phyloP scores from a whole-genome alignment of 2,888 invertebrate genomes.

The Allacma fusca region DNA sequence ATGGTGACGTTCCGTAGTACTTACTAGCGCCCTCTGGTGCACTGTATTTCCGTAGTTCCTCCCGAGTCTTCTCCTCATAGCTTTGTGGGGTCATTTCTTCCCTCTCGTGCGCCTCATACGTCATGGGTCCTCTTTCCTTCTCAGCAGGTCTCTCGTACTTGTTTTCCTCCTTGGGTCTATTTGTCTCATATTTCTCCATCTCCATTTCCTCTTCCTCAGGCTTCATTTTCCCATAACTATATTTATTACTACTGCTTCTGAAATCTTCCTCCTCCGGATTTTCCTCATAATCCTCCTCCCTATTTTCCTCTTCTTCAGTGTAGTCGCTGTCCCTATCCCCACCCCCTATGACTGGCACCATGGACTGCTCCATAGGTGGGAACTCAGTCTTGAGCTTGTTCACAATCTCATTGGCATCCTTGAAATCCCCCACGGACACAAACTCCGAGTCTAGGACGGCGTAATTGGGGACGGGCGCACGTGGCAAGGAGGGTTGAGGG shows the following conservation, averaged over 20 bases:
- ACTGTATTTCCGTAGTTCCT: no score
- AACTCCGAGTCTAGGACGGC: not conserved
- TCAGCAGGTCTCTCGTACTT: not conserved
- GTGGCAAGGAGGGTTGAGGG: not conserved
- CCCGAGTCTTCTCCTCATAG: no score
- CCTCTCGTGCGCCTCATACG: not conserved
- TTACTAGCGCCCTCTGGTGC: no score
- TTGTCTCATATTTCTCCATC: not conserved
- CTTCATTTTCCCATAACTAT: not conserved
- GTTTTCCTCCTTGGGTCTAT: not conserved
- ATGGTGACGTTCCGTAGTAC: no score
- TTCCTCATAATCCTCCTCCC: not conserved
- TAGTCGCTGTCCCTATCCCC: no score
- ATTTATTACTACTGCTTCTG: no score
- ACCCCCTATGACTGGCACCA: no score
- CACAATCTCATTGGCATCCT: not conserved
- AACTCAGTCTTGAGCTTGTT: not conserved
- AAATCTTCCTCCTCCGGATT: no score
- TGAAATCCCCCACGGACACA: not conserved
- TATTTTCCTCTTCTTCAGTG: no score
- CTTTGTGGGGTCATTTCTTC: not conserved
- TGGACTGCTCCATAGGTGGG: not conserved
- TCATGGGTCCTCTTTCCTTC: not conserved
- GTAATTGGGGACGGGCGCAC: not conserved
- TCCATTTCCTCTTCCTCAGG: not conserved